These are phyloP conservation scores for Phallusia fumigata DNA, from an alignment of 23 tunicate genomes.

Conservation along the genomic window DNA sequence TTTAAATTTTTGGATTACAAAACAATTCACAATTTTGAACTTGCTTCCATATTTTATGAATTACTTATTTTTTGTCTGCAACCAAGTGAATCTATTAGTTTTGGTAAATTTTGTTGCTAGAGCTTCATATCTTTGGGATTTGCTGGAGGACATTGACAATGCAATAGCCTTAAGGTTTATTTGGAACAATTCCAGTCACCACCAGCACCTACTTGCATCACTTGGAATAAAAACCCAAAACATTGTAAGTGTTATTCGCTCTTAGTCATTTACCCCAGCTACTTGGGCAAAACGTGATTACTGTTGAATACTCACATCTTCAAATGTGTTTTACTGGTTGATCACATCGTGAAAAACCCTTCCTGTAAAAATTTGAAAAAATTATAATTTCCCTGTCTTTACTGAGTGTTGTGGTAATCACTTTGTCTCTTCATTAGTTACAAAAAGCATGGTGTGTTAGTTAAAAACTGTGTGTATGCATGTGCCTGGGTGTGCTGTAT, in stretches of 20 bases:
- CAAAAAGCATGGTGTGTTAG: too few species aligned
- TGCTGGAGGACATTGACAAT: slow-evolving; percentile 76
- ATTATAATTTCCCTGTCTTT: neutral
- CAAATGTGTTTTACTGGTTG: too few species aligned
- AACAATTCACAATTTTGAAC: too few species aligned
- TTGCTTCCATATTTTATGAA: too few species aligned
- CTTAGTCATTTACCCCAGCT: neutral
- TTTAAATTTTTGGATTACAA: too few species aligned
- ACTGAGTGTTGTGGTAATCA: too few species aligned
- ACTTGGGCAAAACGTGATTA: neutral
- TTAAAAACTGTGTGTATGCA: neutral
- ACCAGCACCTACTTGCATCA: slow-evolving; percentile 41
- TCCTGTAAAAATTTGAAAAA: neutral
- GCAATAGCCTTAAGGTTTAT: slow-evolving; percentile 50
- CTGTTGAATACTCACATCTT: too few species aligned
- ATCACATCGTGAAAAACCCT: too few species aligned
- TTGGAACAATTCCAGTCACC: slow-evolving; percentile 63
- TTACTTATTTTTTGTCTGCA: too few species aligned
- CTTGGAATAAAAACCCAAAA: slow-evolving; percentile 66
- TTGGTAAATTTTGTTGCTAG: slow-evolving; percentile 7
- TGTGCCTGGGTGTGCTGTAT: slow-evolving; percentile 6
- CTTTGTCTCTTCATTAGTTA: too few species aligned
- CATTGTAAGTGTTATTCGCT: slow-evolving; percentile 40
- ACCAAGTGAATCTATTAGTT: too few species aligned
- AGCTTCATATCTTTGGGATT: slow-evolving; percentile 54